These are phyloP conservation scores for Apotomis capreana DNA, from an alignment of 2,888 invertebrate species.

Conservation along the genomic window DNA sequence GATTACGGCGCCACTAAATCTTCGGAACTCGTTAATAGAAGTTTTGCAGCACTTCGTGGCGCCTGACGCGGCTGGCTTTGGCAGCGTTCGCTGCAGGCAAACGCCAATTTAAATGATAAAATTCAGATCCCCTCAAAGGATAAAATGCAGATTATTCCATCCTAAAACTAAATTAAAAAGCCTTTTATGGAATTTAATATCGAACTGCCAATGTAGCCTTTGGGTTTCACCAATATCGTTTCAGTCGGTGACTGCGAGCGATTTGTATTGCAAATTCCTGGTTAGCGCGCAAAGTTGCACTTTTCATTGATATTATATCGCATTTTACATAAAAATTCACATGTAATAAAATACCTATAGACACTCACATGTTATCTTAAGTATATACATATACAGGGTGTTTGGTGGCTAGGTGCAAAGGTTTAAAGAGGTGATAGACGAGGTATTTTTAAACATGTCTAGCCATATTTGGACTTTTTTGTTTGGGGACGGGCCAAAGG, in stretches of 20 bases:
- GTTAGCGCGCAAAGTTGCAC: background rate
- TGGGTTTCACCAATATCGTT: conserved; percentile 28
- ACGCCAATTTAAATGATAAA: conserved; percentile 80
- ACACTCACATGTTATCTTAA: background rate
- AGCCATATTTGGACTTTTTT: no score
- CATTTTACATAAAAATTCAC: no score
- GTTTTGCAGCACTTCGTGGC: conserved; percentile 73
- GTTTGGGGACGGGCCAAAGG: no score
- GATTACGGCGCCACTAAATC: conserved; percentile 77
- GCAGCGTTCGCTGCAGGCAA: conserved; percentile 66
- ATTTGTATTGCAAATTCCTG: conserved; percentile 36
- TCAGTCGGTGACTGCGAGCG: conserved; percentile 41
- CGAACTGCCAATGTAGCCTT: conserved; percentile 28
- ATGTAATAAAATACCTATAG: no score
- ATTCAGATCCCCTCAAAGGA: conserved; percentile 74
- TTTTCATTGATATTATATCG: background rate
- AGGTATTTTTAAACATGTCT: no score
- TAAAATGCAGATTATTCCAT: conserved; percentile 69
- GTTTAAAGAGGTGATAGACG: no score
- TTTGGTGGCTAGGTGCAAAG: no score
- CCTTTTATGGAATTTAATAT: conserved; percentile 41
- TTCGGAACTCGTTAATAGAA: conserved; percentile 80
- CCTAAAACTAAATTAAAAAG: conserved; percentile 58
- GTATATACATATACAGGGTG: no score
- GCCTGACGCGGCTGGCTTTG: conserved; percentile 77